phyloP scores from a whole-genome alignment of 1,140 invertebrate genomes.

The Macrostomum lignano region DNA sequence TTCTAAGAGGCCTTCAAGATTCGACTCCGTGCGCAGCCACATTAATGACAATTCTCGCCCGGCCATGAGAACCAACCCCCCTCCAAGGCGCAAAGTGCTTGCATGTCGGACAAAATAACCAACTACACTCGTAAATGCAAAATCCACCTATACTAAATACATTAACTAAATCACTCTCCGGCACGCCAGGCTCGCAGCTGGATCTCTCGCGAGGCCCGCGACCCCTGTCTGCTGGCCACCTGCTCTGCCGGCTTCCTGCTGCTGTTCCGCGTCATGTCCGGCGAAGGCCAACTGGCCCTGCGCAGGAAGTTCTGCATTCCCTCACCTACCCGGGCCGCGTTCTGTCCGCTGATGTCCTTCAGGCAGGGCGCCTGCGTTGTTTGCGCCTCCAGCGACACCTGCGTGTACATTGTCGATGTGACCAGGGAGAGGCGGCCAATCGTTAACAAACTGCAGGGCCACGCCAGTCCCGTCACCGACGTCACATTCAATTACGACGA shows the following conservation, averaged over 20 bases:
- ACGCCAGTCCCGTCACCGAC: slow-evolving; percentile 47
- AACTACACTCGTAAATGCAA: too few relatives aligned
- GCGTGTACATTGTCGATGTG: slow-evolving; percentile 53
- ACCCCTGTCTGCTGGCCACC: slow-evolving; percentile 47
- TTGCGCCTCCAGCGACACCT: slow-evolving; percentile 53
- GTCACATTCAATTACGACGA: slow-evolving; percentile 66
- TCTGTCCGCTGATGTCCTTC: slow-evolving; percentile 52
- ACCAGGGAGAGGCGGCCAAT: slow-evolving; percentile 38
- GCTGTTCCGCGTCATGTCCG: slow-evolving; percentile 37
- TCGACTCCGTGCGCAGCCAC: too few relatives aligned
- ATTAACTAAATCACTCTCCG: too few relatives aligned
- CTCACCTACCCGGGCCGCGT: slow-evolving; percentile 40
- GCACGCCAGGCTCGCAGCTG: slow-evolving; percentile 41
- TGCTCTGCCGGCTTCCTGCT: slow-evolving; percentile 43
- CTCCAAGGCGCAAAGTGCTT: too few relatives aligned
- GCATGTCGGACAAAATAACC: too few relatives aligned
- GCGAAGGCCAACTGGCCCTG: slow-evolving; percentile 36
- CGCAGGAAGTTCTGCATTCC: slow-evolving; percentile 40
- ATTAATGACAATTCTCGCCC: too few relatives aligned
- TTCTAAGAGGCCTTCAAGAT: too few relatives aligned
- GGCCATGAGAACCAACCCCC: too few relatives aligned
- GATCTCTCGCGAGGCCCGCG: slow-evolving; percentile 43
- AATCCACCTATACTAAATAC: too few relatives aligned
- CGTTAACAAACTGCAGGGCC: slow-evolving; percentile 52
- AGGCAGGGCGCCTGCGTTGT: slow-evolving; percentile 46